Evolutionary conservation across 2,113 vertebrate genomes (phyloP).

Genomic region (Gallinago undulata): DNA sequence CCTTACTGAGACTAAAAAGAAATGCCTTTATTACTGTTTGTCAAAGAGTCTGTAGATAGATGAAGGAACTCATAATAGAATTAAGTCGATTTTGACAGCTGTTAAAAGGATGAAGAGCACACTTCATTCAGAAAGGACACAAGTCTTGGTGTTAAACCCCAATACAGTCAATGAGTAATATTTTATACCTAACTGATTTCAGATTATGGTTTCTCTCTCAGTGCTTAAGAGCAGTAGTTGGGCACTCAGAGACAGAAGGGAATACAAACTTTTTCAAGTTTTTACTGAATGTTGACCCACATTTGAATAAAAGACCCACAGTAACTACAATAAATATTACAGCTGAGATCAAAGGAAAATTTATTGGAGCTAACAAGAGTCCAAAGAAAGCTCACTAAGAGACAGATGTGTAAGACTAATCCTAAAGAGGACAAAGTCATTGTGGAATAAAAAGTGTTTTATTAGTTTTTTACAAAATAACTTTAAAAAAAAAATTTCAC

Average conservation of each 20-base stretch:
- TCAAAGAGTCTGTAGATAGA: background rate
- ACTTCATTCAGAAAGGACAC: background rate
- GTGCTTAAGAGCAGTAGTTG: background rate
- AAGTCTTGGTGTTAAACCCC: background rate
- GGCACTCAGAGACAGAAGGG: background rate
- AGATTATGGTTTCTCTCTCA: background rate
- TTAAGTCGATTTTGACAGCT: background rate
- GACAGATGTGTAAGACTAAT: background rate
- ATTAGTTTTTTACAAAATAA: slow-evolving; percentile 76
- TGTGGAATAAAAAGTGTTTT: slow-evolving; percentile 68
- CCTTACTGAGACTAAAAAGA: background rate
- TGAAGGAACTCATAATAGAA: background rate
- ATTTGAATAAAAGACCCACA: background rate
- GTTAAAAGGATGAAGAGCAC: background rate
- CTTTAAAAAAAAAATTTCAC: slow-evolving; percentile 42
- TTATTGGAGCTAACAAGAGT: background rate
- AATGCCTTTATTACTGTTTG: background rate
- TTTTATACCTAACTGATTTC: background rate
- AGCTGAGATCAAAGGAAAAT: background rate
- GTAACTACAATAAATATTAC: background rate
- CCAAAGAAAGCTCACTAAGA: background rate
- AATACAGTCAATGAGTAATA: background rate
- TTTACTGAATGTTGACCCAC: background rate
- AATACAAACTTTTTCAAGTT: background rate
- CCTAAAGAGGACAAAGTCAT: background rate